phyloP scores from a whole-genome alignment of 2,113 vertebrate species.

The Onychorhynchus coronatus region DNA sequence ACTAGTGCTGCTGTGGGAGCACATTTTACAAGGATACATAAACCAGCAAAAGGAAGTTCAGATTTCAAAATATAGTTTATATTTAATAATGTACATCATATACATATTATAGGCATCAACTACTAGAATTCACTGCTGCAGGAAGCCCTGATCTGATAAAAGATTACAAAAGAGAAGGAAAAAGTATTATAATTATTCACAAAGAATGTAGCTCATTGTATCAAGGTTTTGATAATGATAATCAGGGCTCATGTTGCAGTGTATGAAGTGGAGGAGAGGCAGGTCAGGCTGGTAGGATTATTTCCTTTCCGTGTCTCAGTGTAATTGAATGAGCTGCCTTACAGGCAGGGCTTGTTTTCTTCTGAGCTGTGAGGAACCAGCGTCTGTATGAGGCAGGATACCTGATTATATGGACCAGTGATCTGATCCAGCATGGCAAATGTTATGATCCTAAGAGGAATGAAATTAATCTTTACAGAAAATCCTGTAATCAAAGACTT shows the following conservation, averaged over 20 bases:
- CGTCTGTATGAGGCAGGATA: not conserved
- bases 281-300: not conserved
- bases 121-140: not conserved
- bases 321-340: not conserved
- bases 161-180: not conserved
- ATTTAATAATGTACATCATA: not conserved
- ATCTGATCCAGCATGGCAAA: conserved; percentile 12
- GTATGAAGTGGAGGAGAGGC: not conserved
- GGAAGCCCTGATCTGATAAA: not conserved
- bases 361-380: not conserved
- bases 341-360: not conserved
- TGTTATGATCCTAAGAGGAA: not conserved
- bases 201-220: not conserved
- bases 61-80: not conserved
- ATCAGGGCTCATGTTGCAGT: not conserved
- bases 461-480: conserved; percentile 4
- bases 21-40: not conserved
- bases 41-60: not conserved
- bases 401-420: conserved; percentile 25
- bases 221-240: not conserved
- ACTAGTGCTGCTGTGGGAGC: not conserved
- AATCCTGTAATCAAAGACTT: conserved; percentile 20
- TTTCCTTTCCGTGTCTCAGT: not conserved
- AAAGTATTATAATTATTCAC: not conserved
- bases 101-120: not conserved